These are phyloP conservation scores for Drosophila auraria DNA, from an alignment of 1,140 invertebrate genomes.

Conservation along the genomic window DNA sequence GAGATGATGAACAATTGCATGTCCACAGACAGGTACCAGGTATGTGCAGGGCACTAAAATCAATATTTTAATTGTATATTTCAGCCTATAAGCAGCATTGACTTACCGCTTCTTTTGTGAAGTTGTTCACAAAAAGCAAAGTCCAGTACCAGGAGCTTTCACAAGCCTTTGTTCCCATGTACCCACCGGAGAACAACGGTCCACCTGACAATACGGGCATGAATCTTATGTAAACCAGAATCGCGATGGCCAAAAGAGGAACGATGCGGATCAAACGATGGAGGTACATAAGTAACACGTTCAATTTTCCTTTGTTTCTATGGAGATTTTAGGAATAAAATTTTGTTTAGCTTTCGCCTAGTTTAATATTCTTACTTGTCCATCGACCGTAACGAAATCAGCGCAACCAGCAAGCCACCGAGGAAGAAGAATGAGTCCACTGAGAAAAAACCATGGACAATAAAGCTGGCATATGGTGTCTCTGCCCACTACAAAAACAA, in stretches of 20 bases:
- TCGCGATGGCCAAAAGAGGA: constrained; percentile 47
- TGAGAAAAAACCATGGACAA: constrained; percentile 87
- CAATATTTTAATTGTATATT: too few species aligned
- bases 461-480: constrained; percentile 86
- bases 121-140: constrained; percentile 64
- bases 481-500: constrained; percentile 57
- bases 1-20: constrained; percentile 93
- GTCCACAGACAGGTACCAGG: constrained; percentile 95
- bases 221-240: constrained; percentile 48
- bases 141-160: constrained; percentile 57
- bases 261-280: constrained; percentile 64
- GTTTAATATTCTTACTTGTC: constrained; percentile 85
- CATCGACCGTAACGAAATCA: constrained; percentile 88
- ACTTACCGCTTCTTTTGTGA: constrained; percentile 20
- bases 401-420: constrained; percentile 88
- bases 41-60: constrained; percentile 93
- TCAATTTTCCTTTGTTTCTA: constrained; percentile 56
- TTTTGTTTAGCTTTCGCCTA: background rate
- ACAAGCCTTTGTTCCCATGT: constrained; percentile 55
- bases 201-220: constrained; percentile 28
- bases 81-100: constrained; percentile 73
- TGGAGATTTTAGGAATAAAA: background rate
- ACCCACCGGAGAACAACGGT: constrained; percentile 34
- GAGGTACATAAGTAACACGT: constrained; percentile 67
- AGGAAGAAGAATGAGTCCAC: constrained; percentile 90